These are phyloP conservation scores for Raja brachyura DNA, from an alignment of 2,113 vertebrate species.

Conservation along the genomic window DNA sequence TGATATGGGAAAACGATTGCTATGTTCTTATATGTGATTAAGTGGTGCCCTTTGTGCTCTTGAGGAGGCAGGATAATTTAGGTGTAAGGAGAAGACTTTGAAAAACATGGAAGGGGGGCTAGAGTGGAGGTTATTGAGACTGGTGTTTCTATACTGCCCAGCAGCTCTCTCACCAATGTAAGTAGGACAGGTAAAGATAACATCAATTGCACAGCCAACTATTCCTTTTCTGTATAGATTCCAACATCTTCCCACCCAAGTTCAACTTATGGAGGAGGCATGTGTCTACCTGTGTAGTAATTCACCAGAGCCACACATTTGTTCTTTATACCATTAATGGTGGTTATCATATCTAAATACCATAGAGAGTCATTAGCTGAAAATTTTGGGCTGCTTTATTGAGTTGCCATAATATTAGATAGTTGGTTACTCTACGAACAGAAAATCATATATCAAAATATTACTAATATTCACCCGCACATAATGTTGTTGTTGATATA, in stretches of 20 bases:
- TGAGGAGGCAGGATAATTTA: not conserved
- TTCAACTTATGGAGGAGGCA: too few relatives aligned
- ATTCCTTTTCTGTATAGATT: too few relatives aligned
- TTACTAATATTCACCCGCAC: not conserved
- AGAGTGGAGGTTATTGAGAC: not conserved
- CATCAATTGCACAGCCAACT: too few relatives aligned
- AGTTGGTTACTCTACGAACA: too few relatives aligned
- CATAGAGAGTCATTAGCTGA: not conserved
- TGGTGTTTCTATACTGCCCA: too few relatives aligned
- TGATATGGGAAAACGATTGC: not conserved
- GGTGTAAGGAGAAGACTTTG: not conserved
- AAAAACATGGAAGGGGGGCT: too few relatives aligned
- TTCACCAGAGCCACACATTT: too few relatives aligned
- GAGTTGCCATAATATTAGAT: not conserved
- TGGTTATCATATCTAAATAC: not conserved
- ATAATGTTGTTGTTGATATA: not conserved
- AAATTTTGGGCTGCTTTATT: not conserved
- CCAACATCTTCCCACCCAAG: too few relatives aligned
- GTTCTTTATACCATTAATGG: not conserved
- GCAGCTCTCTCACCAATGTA: too few relatives aligned
- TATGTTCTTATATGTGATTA: not conserved
- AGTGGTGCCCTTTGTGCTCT: too few relatives aligned
- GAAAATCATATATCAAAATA: not conserved
- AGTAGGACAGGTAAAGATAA: too few relatives aligned
- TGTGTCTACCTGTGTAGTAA: too few relatives aligned